Evolutionary conservation across 1,140 invertebrate species (phyloP).

Genomic region (Aphis craccivora): DNA sequence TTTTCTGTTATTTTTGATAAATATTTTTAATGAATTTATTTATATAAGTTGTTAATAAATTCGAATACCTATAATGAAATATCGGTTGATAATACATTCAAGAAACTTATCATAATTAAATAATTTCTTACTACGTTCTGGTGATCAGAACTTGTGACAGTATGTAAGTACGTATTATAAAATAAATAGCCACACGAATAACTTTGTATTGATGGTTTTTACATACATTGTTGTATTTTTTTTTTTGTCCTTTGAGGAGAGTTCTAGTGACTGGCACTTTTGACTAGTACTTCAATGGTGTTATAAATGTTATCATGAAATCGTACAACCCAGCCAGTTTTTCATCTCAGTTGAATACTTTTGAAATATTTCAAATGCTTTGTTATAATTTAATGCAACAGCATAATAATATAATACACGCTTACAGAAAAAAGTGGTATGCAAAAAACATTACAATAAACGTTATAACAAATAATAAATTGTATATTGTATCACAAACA

Average conservation of each 20-base stretch:
- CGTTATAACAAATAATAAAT: neutral
- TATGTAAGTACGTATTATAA: neutral
- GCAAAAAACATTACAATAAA: neutral
- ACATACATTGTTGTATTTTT: neutral
- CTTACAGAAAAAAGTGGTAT: neutral
- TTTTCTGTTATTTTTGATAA: neutral
- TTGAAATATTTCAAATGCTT: neutral
- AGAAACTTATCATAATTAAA: neutral
- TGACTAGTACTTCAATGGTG: neutral
- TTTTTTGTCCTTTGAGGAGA: neutral
- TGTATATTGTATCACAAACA: neutral
- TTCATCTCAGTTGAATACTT: neutral
- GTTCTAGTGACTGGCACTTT: neutral
- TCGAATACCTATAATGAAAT: neutral
- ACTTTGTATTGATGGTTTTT: neutral
- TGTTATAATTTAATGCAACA: neutral
- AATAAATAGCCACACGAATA: neutral
- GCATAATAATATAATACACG: neutral
- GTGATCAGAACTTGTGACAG: neutral
- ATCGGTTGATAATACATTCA: neutral
- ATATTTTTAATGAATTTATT: neutral
- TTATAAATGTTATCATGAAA: neutral
- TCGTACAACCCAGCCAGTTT: neutral
- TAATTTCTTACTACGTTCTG: neutral
- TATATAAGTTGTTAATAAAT: neutral